Conservation (phyloP, 1,140 invertebrate genomes). For the Trachymyrmex septentrionalis region DNA sequence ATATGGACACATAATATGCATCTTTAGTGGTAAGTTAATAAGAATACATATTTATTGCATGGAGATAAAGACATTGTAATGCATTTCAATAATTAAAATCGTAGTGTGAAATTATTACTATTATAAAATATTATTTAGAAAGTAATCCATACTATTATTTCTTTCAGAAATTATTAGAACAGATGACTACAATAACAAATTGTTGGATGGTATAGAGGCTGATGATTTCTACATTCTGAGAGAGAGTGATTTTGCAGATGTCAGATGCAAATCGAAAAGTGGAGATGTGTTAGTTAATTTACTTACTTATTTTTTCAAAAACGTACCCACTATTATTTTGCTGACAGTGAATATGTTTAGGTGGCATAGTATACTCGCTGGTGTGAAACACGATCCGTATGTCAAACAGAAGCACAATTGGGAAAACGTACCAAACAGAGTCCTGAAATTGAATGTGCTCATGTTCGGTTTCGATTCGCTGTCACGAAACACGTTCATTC, state of each 20-base stretch:
- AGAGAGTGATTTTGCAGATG: slow-evolving; percentile 90
- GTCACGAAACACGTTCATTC: slow-evolving; percentile 94
- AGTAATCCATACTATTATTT: slow-evolving; percentile 28
- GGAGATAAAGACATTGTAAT: not conserved
- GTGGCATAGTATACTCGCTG: slow-evolving; percentile 88
- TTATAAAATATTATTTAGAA: slow-evolving; percentile 4
- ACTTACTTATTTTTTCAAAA: slow-evolving; percentile 39
- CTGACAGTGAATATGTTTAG: slow-evolving; percentile 79
- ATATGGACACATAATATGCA: slow-evolving; percentile 87
- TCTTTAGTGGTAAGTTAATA: slow-evolving; percentile 83
- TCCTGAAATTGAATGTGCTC: slow-evolving; percentile 91
- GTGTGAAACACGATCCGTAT: slow-evolving; percentile 86
- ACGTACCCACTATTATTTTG: not conserved
- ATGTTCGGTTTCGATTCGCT: slow-evolving; percentile 97
- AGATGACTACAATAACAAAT: slow-evolving; percentile 87
- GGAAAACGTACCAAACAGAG: slow-evolving; percentile 86
- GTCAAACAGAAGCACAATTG: slow-evolving; percentile 85
- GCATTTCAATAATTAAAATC: not conserved
- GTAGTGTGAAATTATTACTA: not conserved
- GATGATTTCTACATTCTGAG: slow-evolving; percentile 88
- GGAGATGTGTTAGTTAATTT: slow-evolving; percentile 85
- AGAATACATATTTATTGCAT: slow-evolving; percentile 20
- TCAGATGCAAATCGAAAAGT: slow-evolving; percentile 87
- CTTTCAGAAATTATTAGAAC: slow-evolving; percentile 89
- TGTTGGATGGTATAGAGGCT: slow-evolving; percentile 86